Evolutionary conservation across 2,797 vertebrate species (phyloP), one percentile per base, ranked within the genome.

Genomic region (Cuniculus paca): DNA sequence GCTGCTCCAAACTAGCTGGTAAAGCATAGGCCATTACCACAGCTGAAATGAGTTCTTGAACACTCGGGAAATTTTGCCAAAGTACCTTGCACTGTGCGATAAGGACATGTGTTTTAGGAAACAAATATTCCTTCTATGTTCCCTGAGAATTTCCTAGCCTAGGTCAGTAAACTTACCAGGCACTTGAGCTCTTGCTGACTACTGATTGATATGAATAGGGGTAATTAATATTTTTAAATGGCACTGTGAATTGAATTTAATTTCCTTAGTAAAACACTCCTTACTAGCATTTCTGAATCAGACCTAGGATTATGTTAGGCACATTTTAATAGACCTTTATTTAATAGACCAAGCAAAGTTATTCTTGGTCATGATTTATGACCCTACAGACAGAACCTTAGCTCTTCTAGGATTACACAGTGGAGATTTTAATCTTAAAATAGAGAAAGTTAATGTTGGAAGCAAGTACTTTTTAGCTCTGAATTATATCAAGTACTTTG

Each of bases 341-440:
- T 86, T 92, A 75, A 75, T 31, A 48, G 39, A 58, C 63, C 12
- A 78, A 24, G 54, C 79, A 88, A 94, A 92, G 52, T 92, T 92
- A 85, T 54, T 86, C 31, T 86, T 88, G 20, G 63, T 83, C 12
- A 26, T 87, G 75, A 91, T 86, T 89, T 91, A 65, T 68, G 70
- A 54, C 20, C 50, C 87, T 19, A 17, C 0, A 24, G 63, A 77
- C 0, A 60, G 26, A 9, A 45, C 36, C 58, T 80, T 31, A 42
- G 65, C 48, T 72, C 26, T 63, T 87, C 77, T 36, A 58, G 82
- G 70, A 75, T 90, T 88, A 93, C 6, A 60, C 12, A 52, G 13
- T 45, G 5, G n/a, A 88, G 31, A 92, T 68, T 92, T 88, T 60
- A 92, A 92, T 45, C 86, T 85, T 85, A 81, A 93, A 84, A 75